These are phyloP conservation scores for Orchesellides sinensis DNA, from an alignment of 2,888 invertebrate species.

Conservation along the genomic window DNA sequence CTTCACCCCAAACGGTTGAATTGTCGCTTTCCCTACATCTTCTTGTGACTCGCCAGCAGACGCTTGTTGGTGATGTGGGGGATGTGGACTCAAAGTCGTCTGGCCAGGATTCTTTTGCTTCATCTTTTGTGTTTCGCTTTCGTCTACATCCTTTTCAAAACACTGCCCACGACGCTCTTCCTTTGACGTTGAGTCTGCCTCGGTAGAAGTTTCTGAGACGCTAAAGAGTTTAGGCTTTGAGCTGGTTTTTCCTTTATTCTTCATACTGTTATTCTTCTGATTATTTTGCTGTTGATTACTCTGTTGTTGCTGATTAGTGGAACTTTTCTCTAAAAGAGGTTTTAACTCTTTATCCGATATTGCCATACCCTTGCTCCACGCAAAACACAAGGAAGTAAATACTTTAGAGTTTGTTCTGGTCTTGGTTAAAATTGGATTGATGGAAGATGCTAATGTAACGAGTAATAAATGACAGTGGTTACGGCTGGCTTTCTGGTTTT, in stretches of 20 bases:
- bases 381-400: slow-evolving; percentile 36
- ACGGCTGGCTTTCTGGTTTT: too few species aligned
- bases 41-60: too few species aligned
- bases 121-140: slow-evolving; percentile 45
- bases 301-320: slow-evolving; percentile 26
- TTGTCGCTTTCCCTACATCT: slow-evolving; percentile 71
- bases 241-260: slow-evolving; percentile 60
- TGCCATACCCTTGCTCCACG: slow-evolving; percentile 32
- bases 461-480: too few species aligned
- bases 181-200: slow-evolving; percentile 14
- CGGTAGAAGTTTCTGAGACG: slow-evolving; percentile 61
- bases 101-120: slow-evolving; percentile 38
- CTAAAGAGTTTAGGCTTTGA: slow-evolving; percentile 62
- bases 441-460: not conserved
- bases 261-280: slow-evolving; percentile 39
- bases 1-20: slow-evolving; percentile 78
- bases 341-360: slow-evolving; percentile 67
- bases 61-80: slow-evolving; percentile 7
- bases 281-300: slow-evolving; percentile 9
- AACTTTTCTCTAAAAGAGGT: slow-evolving; percentile 63
- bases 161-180: slow-evolving; percentile 47
- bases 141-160: slow-evolving; percentile 60
- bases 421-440: not conserved
- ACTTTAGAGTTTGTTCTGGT: slow-evolving; percentile 2
- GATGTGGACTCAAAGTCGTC: slow-evolving; percentile 29